A percentile compares a stretch with the other conserved stretches of the same genome.
These are phyloP conservation scores for Meiosimyza decipiens DNA, from an alignment of 2,888 invertebrate genomes.

Conservation along the genomic window DNA sequence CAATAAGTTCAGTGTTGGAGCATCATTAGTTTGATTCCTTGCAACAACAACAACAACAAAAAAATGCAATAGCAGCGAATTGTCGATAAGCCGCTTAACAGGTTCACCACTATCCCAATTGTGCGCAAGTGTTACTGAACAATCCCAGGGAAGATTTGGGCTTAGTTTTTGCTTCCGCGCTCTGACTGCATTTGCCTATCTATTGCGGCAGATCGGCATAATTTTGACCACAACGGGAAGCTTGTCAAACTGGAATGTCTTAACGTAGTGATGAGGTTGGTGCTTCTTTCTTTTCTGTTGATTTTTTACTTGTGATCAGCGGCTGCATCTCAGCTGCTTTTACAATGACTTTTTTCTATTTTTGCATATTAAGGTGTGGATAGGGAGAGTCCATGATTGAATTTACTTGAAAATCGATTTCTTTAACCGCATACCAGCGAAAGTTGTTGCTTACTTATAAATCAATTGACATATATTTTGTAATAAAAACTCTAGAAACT, in stretches of 20 bases:
- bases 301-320: background rate
- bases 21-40: conserved; percentile 21
- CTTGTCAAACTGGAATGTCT: conserved; percentile 33
- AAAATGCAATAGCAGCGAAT: background rate
- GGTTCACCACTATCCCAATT: conserved; percentile 4
- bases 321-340: conserved; percentile 2
- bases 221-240: conserved; percentile 28
- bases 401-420: too few species aligned
- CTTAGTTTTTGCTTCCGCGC: background rate
- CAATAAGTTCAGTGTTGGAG: background rate
- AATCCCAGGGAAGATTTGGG: background rate
- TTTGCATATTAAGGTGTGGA: too few species aligned
- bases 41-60: background rate
- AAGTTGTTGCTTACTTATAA: too few species aligned
- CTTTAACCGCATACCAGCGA: too few species aligned
- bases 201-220: background rate
- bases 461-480: too few species aligned
- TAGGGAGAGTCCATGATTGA: too few species aligned
- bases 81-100: conserved; percentile 5
- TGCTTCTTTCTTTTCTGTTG: background rate
- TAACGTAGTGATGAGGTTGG: conserved; percentile 8
- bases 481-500: too few species aligned
- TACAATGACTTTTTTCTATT: background rate
- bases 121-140: too few species aligned
- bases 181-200: conserved; percentile 20